Conservation (phyloP, 2,113 vertebrate species). For the Myotis davidii region DNA sequence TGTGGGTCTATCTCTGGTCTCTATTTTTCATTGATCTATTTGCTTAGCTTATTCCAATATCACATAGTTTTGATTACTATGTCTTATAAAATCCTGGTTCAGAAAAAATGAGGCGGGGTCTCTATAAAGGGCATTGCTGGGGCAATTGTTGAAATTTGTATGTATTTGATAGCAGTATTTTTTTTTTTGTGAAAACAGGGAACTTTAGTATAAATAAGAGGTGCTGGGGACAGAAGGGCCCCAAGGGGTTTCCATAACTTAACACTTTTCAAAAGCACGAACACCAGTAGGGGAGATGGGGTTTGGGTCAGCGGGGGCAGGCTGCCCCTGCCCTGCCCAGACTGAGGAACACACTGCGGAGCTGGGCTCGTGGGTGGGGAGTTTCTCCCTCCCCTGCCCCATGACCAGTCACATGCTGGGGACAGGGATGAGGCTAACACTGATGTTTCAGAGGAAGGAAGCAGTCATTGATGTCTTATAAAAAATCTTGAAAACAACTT, state of each 20-base stretch:
- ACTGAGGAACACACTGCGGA: not conserved
- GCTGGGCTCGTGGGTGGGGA: not conserved
- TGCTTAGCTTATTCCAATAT: not conserved
- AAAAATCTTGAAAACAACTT: not conserved
- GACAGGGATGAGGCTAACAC: slow-evolving; percentile 54
- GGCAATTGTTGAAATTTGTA: no score
- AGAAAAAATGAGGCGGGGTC: no score
- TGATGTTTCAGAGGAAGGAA: slow-evolving; percentile 44
- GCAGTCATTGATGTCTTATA: slow-evolving; percentile 13
- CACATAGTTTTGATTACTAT: not conserved
- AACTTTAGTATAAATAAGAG: slow-evolving; percentile 84
- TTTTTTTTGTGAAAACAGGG: slow-evolving; percentile 77
- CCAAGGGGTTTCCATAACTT: slow-evolving; percentile 77
- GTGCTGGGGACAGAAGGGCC: slow-evolving; percentile 26
- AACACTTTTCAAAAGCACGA: slow-evolving; percentile 76
- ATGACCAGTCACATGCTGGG: slow-evolving; percentile 61
- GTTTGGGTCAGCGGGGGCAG: no score
- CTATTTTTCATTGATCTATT: not conserved
- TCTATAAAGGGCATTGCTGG: no score
- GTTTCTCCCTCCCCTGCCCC: not conserved
- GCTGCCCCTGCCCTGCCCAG: no score
- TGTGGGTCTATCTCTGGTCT: not conserved
- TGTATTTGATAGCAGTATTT: no score
- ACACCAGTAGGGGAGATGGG: slow-evolving; percentile 38
- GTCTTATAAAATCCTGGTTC: no score